These are phyloP conservation scores for Uromys caudimaculatus DNA, from an alignment of 2,797 vertebrate genomes.

Conservation along the genomic window DNA sequence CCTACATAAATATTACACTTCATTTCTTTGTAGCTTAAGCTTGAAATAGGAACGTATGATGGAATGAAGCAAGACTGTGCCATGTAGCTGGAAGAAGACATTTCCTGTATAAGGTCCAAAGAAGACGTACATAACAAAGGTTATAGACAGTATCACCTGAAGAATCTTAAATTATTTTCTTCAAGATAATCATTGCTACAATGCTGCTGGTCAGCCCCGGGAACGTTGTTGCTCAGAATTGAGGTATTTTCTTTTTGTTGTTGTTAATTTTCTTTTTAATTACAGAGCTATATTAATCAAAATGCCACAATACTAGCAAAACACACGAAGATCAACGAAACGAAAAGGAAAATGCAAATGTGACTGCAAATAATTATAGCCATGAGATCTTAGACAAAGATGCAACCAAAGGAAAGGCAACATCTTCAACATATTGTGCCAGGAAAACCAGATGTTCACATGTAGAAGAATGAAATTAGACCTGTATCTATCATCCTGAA, in stretches of 20 bases:
- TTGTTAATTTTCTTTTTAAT: neutral
- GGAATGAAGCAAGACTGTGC: neutral
- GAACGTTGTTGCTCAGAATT: neutral
- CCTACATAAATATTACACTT: neutral
- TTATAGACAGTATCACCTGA: neutral
- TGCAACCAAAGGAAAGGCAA: neutral
- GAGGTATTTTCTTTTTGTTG: neutral
- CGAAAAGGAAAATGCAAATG: neutral
- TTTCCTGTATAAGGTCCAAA: neutral
- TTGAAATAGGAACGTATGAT: neutral
- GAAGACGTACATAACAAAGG: neutral
- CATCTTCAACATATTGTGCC: neutral
- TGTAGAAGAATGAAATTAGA: neutral
- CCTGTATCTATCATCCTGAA: neutral
- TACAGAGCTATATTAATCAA: neutral
- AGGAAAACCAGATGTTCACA: neutral
- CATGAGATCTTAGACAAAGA: neutral
- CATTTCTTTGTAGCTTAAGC: neutral
- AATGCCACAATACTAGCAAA: neutral
- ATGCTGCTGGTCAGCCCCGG: neutral
- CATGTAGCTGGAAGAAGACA: neutral
- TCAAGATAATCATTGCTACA: too few relatives aligned
- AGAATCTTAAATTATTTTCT: neutral
- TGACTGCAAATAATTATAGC: neutral
- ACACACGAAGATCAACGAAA: neutral